Evolutionary conservation across 2,888 invertebrate species (phyloP).

Genomic region (Rotaria magnacalcarata): DNA sequence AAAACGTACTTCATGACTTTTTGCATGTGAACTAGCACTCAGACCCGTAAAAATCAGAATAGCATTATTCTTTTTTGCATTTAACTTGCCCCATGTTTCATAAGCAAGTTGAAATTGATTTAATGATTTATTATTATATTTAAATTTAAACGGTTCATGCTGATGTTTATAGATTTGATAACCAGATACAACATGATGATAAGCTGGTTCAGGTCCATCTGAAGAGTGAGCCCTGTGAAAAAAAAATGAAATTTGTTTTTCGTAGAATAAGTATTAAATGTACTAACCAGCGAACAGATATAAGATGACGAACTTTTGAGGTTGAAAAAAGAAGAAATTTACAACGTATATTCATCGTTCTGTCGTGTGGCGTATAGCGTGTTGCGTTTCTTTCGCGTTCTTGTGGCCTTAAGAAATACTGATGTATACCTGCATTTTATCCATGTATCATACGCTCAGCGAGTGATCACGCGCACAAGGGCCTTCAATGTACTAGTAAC

Average conservation of each 20-base stretch:
- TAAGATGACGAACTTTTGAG: not conserved
- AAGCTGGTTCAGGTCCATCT: conserved; percentile 43
- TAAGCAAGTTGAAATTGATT: conserved; percentile 55
- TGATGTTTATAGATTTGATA: conserved; percentile 44
- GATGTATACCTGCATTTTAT: not conserved
- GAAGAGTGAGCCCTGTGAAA: not conserved
- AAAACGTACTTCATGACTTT: conserved; percentile 53
- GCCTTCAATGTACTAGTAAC: not conserved
- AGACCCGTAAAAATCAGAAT: conserved; percentile 56
- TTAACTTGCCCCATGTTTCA: conserved; percentile 58
- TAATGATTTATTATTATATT: conserved; percentile 52
- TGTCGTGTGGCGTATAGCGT: not conserved
- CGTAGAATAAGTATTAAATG: not conserved
- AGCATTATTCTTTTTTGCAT: conserved; percentile 54
- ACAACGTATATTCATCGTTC: not conserved
- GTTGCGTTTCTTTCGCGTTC: not conserved
- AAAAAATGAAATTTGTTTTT: not conserved
- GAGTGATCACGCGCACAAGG: not conserved
- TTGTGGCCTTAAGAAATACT: not conserved
- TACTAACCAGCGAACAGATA: not conserved
- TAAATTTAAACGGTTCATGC: conserved; percentile 51
- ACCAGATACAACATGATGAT: conserved; percentile 27
- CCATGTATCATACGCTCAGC: not conserved
- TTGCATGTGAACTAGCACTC: conserved; percentile 58
- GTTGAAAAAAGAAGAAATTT: not conserved